A percentile compares a stretch with the other conserved stretches of the same genome.
Conservation (phyloP, 2,113 vertebrate genomes). For the Saguinus midas region DNA sequence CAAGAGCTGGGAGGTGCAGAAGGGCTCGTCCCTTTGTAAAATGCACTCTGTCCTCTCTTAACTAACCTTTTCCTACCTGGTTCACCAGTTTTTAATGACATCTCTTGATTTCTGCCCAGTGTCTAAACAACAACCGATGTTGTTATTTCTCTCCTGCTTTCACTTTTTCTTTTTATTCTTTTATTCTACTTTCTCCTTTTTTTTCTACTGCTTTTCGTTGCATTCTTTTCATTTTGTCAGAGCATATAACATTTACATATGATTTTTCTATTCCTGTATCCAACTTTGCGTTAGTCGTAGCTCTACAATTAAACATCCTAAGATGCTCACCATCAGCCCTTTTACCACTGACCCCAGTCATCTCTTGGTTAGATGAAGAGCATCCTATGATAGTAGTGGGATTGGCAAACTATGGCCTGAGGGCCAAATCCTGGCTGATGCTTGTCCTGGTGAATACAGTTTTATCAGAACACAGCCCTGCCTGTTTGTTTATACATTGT, state of each 20-base stretch:
- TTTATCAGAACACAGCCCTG: neutral
- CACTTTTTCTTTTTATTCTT: neutral
- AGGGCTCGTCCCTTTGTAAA: neutral
- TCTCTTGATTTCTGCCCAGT: neutral
- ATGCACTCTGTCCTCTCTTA: neutral
- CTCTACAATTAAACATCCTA: neutral
- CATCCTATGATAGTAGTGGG: neutral
- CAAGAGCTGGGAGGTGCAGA: neutral
- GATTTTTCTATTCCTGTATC: neutral
- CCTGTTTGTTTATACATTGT: neutral
- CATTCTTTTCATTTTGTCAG: neutral
- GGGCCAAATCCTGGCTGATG: neutral
- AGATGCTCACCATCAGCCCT: neutral
- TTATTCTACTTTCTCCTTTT: neutral
- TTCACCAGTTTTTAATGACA: neutral
- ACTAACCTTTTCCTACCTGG: neutral
- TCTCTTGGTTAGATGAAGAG: neutral
- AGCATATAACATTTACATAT: neutral
- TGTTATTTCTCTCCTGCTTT: neutral
- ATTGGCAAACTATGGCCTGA: neutral
- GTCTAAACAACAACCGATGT: neutral
- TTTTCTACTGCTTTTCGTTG: neutral
- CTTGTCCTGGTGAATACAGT: neutral
- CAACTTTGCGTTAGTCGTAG: neutral
- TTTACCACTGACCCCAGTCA: neutral